Conservation (phyloP, 1,140 invertebrate genomes). For the Diuraphis noxia region DNA sequence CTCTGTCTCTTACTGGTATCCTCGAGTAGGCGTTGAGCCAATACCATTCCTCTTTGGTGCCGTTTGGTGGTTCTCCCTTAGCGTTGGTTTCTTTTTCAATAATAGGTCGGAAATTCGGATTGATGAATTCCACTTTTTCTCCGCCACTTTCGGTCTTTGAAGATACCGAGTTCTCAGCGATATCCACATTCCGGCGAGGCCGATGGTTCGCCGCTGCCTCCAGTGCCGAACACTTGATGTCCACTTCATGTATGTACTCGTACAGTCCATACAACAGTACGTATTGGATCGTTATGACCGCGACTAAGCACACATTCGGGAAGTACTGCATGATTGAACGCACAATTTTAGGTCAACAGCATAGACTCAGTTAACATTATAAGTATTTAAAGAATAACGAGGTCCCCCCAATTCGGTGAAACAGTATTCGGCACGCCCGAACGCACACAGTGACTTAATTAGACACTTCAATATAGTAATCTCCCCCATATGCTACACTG, state of each 20-base stretch:
- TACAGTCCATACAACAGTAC: slow-evolving; percentile 40
- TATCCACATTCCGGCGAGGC: slow-evolving; percentile 22
- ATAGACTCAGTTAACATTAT: background rate
- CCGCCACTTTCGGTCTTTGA: slow-evolving; percentile 60
- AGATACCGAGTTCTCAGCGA: slow-evolving; percentile 58
- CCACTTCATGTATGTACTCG: slow-evolving; percentile 24
- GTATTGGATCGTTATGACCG: slow-evolving; percentile 36
- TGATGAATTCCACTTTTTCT: slow-evolving; percentile 70
- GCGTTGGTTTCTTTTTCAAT: slow-evolving; percentile 66
- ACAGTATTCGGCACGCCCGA: background rate
- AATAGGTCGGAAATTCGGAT: slow-evolving; percentile 68
- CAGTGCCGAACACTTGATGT: slow-evolving; percentile 3
- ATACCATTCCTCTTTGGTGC: slow-evolving; percentile 66
- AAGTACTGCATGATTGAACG: slow-evolving; percentile 36
- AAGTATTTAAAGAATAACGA: background rate
- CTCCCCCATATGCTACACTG: background rate
- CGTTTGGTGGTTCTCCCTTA: slow-evolving; percentile 31
- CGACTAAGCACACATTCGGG: slow-evolving; percentile 21
- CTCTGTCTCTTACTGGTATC: slow-evolving; percentile 67
- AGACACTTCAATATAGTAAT: background rate
- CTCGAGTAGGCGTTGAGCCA: slow-evolving; percentile 78
- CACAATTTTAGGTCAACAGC: background rate
- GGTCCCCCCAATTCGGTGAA: background rate
- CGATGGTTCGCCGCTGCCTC: background rate
- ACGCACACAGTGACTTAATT: slow-evolving; percentile 10